Conservation (phyloP, 2,113 vertebrate genomes). For the Neotoma lepida region DNA sequence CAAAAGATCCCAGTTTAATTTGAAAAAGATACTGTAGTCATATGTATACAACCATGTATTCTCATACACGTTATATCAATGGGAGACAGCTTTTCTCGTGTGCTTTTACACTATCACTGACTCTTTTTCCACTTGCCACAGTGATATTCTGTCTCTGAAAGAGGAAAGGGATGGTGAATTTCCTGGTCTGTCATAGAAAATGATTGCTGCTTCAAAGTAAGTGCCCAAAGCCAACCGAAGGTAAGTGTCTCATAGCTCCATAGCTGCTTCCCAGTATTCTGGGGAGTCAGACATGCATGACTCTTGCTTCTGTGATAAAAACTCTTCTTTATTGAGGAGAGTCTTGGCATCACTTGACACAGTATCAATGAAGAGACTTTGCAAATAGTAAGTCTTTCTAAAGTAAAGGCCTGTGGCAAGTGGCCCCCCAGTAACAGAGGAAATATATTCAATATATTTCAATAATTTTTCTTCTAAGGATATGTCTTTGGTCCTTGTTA, state of each 20-base stretch:
- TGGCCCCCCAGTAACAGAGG: not conserved
- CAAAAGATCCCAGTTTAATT: not conserved
- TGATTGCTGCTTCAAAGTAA: not conserved
- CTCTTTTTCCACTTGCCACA: not conserved
- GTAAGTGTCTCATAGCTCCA: not conserved
- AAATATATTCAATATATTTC: not conserved
- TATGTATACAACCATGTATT: not conserved
- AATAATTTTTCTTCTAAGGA: not conserved
- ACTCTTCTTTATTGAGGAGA: not conserved
- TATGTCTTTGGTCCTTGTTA: not conserved
- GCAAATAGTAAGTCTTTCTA: not conserved
- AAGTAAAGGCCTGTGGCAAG: conserved; percentile 21
- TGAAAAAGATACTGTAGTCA: not conserved
- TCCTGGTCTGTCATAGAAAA: not conserved
- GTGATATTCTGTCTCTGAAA: not conserved
- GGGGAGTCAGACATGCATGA: not conserved
- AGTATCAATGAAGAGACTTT: conserved; percentile 9
- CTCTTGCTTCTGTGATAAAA: not conserved
- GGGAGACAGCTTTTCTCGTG: not conserved
- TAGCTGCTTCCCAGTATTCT: not conserved
- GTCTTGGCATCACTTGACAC: not conserved
- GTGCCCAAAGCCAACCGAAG: not conserved
- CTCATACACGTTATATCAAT: not conserved
- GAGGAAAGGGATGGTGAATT: not conserved
- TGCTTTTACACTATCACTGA: not conserved